A percentile compares a stretch with the other conserved stretches of the same genome.
Evolutionary conservation across 2,888 invertebrate genomes (phyloP).

Genomic region (Liodrosophila aerea): DNA sequence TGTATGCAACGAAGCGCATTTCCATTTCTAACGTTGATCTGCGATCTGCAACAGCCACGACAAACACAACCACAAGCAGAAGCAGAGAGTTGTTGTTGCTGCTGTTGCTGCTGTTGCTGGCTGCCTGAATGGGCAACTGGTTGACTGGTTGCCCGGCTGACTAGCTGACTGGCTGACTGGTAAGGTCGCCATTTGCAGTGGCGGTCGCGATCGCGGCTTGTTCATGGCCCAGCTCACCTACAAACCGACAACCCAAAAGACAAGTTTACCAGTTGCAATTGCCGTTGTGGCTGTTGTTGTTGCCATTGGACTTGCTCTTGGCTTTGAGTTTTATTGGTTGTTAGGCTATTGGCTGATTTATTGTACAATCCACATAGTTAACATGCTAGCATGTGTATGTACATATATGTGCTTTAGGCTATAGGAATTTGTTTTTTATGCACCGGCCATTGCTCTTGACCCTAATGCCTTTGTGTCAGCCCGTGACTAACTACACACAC

Average conservation of each 20-base stretch:
- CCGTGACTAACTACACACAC: no score
- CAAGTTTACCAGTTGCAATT: slow-evolving; percentile 47
- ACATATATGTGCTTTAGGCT: slow-evolving; percentile 13
- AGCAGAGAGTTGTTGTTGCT: slow-evolving; percentile 10
- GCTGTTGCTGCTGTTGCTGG: slow-evolving; percentile 29
- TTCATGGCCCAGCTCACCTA: slow-evolving; percentile 80
- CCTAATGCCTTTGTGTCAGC: slow-evolving; percentile 62
- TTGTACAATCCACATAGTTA: slow-evolving; percentile 36
- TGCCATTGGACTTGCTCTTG: slow-evolving; percentile 78
- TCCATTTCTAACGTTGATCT: slow-evolving; percentile 78
- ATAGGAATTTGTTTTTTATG: slow-evolving; percentile 25
- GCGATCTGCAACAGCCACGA: slow-evolving; percentile 64
- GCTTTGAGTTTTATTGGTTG: slow-evolving; percentile 70
- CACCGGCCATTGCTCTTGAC: slow-evolving; percentile 68
- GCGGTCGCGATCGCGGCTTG: slow-evolving; percentile 55
- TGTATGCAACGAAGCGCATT: slow-evolving; percentile 79
- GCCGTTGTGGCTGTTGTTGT: slow-evolving; percentile 16
- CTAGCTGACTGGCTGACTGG: slow-evolving; percentile 27
- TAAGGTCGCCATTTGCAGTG: slow-evolving; percentile 68
- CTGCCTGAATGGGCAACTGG: slow-evolving; percentile 26
- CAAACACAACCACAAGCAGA: slow-evolving; percentile 52
- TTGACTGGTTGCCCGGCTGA: slow-evolving; percentile 17
- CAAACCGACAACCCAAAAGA: slow-evolving; percentile 70
- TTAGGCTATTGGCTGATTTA: slow-evolving; percentile 76
- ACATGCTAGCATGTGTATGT: slow-evolving; percentile 3